These are phyloP conservation scores for Chrysolina haemoptera DNA, from an alignment of 2,888 invertebrate species.

Conservation along the genomic window DNA sequence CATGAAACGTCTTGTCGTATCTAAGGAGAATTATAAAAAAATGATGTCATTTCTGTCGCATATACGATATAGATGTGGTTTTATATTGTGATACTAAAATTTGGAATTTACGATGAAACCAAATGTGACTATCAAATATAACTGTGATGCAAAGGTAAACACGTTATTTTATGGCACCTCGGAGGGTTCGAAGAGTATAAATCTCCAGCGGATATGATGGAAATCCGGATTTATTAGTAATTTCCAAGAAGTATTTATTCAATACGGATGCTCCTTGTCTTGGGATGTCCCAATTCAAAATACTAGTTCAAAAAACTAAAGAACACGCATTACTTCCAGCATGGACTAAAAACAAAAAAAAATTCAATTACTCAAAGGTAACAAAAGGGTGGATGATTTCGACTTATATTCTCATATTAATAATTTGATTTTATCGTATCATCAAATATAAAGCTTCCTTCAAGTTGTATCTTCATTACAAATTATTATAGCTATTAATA, in stretches of 20 bases:
- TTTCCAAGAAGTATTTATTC: background rate
- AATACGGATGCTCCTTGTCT: background rate
- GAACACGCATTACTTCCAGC: no score
- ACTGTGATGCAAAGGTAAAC: slow-evolving; percentile 34
- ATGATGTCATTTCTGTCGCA: slow-evolving; percentile 14
- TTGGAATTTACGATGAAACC: slow-evolving; percentile 36
- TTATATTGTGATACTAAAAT: slow-evolving; percentile 36
- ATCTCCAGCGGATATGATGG: slow-evolving; percentile 11
- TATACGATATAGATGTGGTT: slow-evolving; percentile 25
- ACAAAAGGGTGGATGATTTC: no score
- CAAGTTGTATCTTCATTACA: no score
- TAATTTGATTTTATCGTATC: no score
- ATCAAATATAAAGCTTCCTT: no score
- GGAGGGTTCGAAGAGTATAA: slow-evolving; percentile 21
- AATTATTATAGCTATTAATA: no score
- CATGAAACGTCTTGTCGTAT: background rate
- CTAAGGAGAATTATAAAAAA: background rate
- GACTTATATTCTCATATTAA: no score
- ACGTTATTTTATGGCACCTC: slow-evolving; percentile 29
- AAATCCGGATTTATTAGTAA: background rate
- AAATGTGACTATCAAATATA: slow-evolving; percentile 37
- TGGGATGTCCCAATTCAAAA: no score
- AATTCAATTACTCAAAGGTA: no score
- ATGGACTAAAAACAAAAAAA: no score
- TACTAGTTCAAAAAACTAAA: no score